Percentiles rank a stretch among this genome's conserved stretches.
These are phyloP conservation scores for Bombus superbus DNA, from an alignment of 1,140 invertebrate genomes.

Conservation along the genomic window DNA sequence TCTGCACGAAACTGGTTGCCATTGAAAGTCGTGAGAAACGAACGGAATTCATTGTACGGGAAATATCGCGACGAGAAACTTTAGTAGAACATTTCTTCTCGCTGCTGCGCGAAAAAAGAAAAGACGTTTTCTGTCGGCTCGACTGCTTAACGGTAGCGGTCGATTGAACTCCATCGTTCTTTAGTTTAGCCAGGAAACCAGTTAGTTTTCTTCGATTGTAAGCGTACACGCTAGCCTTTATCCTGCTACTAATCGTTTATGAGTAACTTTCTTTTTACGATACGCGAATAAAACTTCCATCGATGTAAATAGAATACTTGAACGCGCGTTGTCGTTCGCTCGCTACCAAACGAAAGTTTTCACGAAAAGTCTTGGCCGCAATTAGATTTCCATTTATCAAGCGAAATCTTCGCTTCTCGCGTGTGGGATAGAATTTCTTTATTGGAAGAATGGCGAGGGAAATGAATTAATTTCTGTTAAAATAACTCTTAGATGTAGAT, in stretches of 20 bases:
- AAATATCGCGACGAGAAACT: neutral
- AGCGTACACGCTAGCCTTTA: slow-evolving; percentile 6
- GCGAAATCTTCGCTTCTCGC: too few relatives aligned
- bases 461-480: neutral
- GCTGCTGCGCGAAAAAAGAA: neutral
- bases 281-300: neutral
- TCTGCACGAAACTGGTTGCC: neutral
- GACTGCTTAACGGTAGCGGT: slow-evolving; percentile 51
- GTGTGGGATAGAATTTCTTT: too few relatives aligned
- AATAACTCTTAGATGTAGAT: neutral
- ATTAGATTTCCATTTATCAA: neutral
- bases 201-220: slow-evolving; percentile 44
- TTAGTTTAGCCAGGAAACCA: slow-evolving; percentile 48
- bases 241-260: neutral
- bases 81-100: neutral
- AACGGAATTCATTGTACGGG: neutral
- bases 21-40: neutral
- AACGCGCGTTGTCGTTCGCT: neutral
- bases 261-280: slow-evolving; percentile 20
- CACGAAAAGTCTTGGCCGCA: neutral
- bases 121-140: slow-evolving; percentile 37
- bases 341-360: neutral
- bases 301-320: neutral
- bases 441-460: neutral
- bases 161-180: slow-evolving; percentile 30